Evolutionary conservation across 2,797 vertebrate genomes (phyloP), one percentile per base, ranked within the genome.

Genomic region (Darevskia nairensis): DNA sequence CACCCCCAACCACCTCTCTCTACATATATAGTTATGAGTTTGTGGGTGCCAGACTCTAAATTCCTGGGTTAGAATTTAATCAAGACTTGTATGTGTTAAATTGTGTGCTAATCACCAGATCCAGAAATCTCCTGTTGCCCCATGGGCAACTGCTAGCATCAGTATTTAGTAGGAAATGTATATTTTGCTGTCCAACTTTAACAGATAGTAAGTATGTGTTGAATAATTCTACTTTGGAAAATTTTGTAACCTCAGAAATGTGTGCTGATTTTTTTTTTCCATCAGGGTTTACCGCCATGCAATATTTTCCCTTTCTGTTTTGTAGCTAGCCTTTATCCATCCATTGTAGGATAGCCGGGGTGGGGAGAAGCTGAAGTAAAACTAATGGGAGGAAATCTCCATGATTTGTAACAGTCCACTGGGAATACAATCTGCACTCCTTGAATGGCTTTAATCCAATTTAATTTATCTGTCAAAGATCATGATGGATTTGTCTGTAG

Each of bases 401-500:
- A 39, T 95, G 93, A 92, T 95, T 95, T 95, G 92, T 95, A 95
- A 91, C 84, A 92, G 84, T 92, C 92, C 90, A 91, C 86, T 91
- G 83, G 85, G 92, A 95, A 92, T 86, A 88, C 92, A 95, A 95
- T 91, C 90, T 92, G 88, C 85, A 90, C 82, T 95, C 93, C 93
- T 95, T 92, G 85, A 91, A 95, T 95, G 69, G 92, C 88, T 93
- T 81, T 92, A 96, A 92, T 86, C 82, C 91, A 96, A 92, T 93
- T 95, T 94, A 95, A 96, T 96, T 96, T 95, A 91, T 90, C 88
- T 95, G 94, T 94, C 96, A 96, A 89, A 81, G 6, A 88, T 80
- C 77, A 90, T 96, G 96, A 96, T 92, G 87, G 89, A 96, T 95
- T 91, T 88, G 80, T 87, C 93, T 92, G 88, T 50, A 46, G 92